Base-by-base conservation (phyloP, 1,140 invertebrate genomes). In the Bradynema listronoti region DNA sequence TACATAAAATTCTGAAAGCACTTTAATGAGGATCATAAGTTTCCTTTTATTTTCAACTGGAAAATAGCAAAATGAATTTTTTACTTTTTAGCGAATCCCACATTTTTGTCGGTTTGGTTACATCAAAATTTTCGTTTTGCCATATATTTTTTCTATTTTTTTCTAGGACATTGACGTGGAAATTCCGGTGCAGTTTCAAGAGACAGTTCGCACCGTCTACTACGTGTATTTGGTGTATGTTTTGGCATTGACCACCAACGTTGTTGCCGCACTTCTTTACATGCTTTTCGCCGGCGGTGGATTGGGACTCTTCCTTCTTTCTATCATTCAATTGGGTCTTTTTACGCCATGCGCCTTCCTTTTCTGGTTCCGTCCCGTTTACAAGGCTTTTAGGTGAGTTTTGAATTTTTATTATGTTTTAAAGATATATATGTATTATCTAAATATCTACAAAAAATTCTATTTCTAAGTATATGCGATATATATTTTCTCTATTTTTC, bases 301-400 rank as follows among this genome's bases (percentile, higher is more conserved):
- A 1, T 84, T 87, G 59, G 83, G 84, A n/a, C 86, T 87, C 45
- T 90, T 98, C 79, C 88, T 89, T 57, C 82, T 95, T 46, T 85
- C 89, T 39, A 84, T 97, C 56, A 82, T 98, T 19, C 95, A 91
- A 82, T 84, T 90, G 54, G 69, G 91, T 24, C 80, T 98, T 6
- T 92, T 97, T 78, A 91, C 89, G 9, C 94, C 94, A 24, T 89
- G 92, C 79, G 94, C 94, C 41, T 99, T 95, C 79, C 79, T 97
- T 4, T 98, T 93, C 80, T 99, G 95, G 95, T 92, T 88, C 74
- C 81, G 88, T 78, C 87, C 87, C 43, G 83, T 87, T 6, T 90
- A 90, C 78, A 89, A 88, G 79, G 88, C 87, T 58, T 89, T 89
- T 81, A 86, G 85, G 87, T 88, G 79, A 71, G 49, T 50, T 24